Base-by-base conservation (phyloP, 2,113 vertebrate genomes). In the Microcebus griseorufus region DNA sequence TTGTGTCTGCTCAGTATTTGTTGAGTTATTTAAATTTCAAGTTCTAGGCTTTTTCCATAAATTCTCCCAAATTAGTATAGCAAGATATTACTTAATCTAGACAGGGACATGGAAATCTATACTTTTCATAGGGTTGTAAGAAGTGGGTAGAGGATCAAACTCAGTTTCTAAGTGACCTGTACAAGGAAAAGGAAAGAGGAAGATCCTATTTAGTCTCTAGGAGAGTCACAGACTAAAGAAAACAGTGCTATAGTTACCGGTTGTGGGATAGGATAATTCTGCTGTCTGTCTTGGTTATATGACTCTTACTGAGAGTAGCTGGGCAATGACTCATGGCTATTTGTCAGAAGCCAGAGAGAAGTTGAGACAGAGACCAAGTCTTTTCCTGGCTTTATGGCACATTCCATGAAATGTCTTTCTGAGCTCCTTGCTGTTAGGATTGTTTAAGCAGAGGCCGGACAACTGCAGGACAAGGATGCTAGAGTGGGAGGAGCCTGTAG, bases 11-110 rank as follows among this genome's bases (percentile, higher is more conserved):
- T 83, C 10, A 73, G 7, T 45, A 84, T 62, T 67, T 93, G 6
- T 60, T 90, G n/a, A 86, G 79, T 89, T 85, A 90, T 83, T 83
- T 83, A 4, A 73, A 39, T 82, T 76, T 80, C 58, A 92, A 75
- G 10, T 83, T 86, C 1, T 72, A 65, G 60, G 9, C 39, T 96
- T 53, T 92, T 64, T 89, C 51, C 2, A 39, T 82, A 34, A 48
- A 23, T 69, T 53, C 69, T 84, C 18, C 16, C 23, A 48, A 85
- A 45, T 37, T 60, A 88, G 39, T 86, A 42, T 2, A 93, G 10
- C 16, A 82, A 23, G 34, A 25, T n/a, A 8, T 86, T 81, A 34
- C 48, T 96, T 70, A 82, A 93, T 55, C 6, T 81, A 42, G 42
- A 72, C 5, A 67, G 94, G 32, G 7, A 58, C 53, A 86, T 37